phyloP scores from a whole-genome alignment of 2,113 vertebrate species.

The Pelobates fuscus region DNA sequence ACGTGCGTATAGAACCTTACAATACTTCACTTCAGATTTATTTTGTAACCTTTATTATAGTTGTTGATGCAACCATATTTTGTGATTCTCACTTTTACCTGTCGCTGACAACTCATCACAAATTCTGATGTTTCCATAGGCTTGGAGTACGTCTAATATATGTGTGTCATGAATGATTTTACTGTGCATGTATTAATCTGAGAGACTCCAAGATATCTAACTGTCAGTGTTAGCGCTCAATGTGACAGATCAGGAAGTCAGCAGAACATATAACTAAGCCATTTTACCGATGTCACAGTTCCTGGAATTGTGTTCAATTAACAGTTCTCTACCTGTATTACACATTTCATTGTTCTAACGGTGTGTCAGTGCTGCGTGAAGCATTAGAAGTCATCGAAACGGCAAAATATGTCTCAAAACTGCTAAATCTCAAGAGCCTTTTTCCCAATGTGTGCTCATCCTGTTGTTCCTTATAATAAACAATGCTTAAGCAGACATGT shows the following conservation, averaged over 20 bases:
- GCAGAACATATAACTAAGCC: neutral
- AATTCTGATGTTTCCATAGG: no score
- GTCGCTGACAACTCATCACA: no score
- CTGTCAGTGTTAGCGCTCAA: neutral
- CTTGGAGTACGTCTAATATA: neutral
- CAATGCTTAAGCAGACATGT: no score
- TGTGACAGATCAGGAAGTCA: neutral
- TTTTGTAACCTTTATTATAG: no score
- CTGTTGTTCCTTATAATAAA: no score
- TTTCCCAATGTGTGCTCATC: neutral
- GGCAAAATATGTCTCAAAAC: neutral
- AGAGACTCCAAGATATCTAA: neutral
- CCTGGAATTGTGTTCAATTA: neutral
- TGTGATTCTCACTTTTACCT: no score
- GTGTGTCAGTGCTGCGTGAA: neutral
- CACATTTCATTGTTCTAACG: neutral
- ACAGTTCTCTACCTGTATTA: neutral
- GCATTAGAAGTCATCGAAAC: neutral
- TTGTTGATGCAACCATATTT: no score
- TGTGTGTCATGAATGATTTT: neutral
- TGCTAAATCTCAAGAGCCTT: neutral
- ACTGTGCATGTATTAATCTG: neutral
- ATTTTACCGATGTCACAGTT: neutral
- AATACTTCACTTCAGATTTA: no score
- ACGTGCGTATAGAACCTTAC: no score